Percentiles rank a stretch among this genome's conserved stretches.
Evolutionary conservation across 2,888 invertebrate genomes (phyloP).

Genomic region (Calameuta filiformis): DNA sequence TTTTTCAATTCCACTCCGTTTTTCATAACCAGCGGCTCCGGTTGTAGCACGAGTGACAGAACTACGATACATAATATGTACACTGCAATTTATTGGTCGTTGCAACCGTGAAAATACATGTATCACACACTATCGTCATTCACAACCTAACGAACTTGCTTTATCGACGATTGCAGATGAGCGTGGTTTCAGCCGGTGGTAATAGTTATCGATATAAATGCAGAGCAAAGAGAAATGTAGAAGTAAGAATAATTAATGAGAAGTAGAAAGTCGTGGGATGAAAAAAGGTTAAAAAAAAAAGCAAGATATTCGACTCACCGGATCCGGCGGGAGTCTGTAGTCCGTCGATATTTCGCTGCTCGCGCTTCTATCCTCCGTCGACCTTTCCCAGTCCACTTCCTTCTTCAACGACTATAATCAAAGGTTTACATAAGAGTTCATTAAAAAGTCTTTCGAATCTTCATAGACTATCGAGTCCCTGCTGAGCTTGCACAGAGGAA

Average conservation of each 20-base stretch:
- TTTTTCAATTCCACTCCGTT: neutral
- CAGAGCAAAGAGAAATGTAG: conserved; percentile 60
- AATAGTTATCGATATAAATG: conserved; percentile 49
- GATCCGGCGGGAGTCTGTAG: conserved; percentile 85
- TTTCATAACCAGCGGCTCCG: neutral
- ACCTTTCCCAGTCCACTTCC: conserved; percentile 87
- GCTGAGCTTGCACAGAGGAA: neutral
- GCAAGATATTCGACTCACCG: conserved; percentile 71
- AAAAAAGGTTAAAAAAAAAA: conserved; percentile 25
- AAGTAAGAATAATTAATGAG: conserved; percentile 54
- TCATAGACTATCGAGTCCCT: neutral
- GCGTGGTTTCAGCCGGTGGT: conserved; percentile 43
- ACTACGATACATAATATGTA: conserved; percentile 32
- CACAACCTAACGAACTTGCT: conserved; percentile 49
- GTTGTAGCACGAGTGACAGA: conserved; percentile 32
- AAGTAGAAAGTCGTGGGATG: conserved; percentile 37
- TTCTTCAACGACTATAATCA: conserved; percentile 85
- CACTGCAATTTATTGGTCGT: conserved; percentile 34
- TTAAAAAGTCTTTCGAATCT: neutral
- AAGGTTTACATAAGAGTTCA: conserved; percentile 27
- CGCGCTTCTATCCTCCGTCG: conserved; percentile 79
- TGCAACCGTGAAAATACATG: conserved; percentile 34
- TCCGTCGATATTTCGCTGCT: conserved; percentile 81
- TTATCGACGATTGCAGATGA: conserved; percentile 48
- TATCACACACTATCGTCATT: conserved; percentile 36